Percentiles rank a stretch among this genome's conserved stretches.
Evolutionary conservation across 2,888 invertebrate genomes (phyloP).

Genomic region (Eilema caniola): DNA sequence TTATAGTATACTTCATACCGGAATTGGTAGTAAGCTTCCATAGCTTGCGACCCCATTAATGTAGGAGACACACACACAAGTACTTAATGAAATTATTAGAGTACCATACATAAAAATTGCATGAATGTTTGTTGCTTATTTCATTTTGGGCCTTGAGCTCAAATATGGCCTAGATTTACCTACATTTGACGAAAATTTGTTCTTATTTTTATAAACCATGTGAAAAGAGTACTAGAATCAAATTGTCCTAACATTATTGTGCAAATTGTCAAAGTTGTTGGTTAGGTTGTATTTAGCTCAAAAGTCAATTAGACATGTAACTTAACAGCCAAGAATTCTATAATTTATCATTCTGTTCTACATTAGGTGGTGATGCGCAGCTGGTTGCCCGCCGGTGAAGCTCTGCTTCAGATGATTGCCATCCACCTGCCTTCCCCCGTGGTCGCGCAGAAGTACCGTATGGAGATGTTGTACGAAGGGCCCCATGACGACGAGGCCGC

Average conservation of each 20-base stretch:
- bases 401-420: slow-evolving; percentile 99
- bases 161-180: too few species aligned
- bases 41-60: slow-evolving; percentile 76
- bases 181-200: too few species aligned
- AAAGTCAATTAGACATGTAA: too few species aligned
- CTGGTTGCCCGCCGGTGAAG: slow-evolving; percentile 99
- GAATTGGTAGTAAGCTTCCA: slow-evolving; percentile 74
- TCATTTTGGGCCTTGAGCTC: too few species aligned
- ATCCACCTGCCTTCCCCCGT: slow-evolving; percentile 99
- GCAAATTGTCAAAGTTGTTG: too few species aligned
- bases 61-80: slow-evolving; percentile 78
- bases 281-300: too few species aligned
- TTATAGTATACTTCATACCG: slow-evolving; percentile 74
- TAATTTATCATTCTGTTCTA: background rate
- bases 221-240: too few species aligned
- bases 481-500: slow-evolving; percentile 98
- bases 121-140: too few species aligned
- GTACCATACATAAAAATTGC: too few species aligned
- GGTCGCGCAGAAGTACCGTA: slow-evolving; percentile 99
- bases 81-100: too few species aligned
- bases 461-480: slow-evolving; percentile 99
- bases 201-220: too few species aligned
- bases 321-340: background rate
- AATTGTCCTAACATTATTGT: too few species aligned
- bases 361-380: slow-evolving; percentile 97